phyloP scores from a whole-genome alignment of 2,113 vertebrate genomes.

The Campylomormyrus numenius region DNA sequence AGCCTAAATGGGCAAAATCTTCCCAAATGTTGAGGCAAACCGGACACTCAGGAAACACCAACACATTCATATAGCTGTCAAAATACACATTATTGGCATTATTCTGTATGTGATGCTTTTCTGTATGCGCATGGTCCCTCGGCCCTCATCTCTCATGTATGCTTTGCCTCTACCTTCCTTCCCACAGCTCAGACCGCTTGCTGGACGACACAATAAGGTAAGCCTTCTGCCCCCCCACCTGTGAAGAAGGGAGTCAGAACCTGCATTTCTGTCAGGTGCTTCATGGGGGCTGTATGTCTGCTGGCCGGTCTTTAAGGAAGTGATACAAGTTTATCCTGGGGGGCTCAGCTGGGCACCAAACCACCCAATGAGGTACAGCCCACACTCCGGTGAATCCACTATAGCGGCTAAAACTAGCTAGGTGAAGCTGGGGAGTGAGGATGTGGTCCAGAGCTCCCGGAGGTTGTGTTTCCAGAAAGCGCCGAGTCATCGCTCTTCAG shows the following conservation, averaged over 20 bases:
- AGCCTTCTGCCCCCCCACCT: conserved; percentile 19
- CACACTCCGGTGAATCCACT: not conserved
- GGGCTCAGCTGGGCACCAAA: not conserved
- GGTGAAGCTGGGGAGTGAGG: not conserved
- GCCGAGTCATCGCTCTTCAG: not conserved
- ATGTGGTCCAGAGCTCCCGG: not conserved
- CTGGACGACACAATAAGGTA: conserved; percentile 80
- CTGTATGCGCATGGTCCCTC: not conserved
- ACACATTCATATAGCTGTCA: not conserved
- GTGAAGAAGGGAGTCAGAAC: not conserved
- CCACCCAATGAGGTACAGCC: not conserved
- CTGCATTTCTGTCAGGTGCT: not conserved
- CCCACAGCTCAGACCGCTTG: conserved; percentile 69
- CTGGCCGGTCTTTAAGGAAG: not conserved
- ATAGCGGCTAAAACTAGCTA: not conserved
- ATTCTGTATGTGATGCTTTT: not conserved
- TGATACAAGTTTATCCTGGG: not conserved
- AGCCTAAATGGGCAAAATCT: not conserved
- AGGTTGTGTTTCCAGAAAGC: not conserved
- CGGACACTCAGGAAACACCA: not conserved
- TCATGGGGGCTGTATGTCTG: not conserved
- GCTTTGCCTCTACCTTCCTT: conserved; percentile 33
- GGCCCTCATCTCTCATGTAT: not conserved
- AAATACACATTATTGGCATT: not conserved
- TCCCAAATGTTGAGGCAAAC: not conserved